Base-by-base conservation (phyloP, 2,113 vertebrate species). In the Hippocampus abdominalis region DNA sequence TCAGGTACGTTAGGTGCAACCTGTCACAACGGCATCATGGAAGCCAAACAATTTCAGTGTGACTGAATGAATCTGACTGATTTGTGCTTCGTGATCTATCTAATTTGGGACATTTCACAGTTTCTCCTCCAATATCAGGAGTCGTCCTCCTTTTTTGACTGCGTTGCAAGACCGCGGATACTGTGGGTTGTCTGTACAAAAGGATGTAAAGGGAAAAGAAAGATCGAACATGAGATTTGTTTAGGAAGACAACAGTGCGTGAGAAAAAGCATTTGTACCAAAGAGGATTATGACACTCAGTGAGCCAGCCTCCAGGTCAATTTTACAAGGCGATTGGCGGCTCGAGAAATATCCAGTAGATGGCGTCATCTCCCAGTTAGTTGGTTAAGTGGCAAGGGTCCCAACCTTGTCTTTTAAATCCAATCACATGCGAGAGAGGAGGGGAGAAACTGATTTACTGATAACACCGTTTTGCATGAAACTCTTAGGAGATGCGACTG, bases 261-360 rank as follows among this genome's bases (percentile, higher is more conserved):
- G 57, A 65, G 39, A 29, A 29, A 49, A 36, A 10, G 32, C 29
- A n/a, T 40, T 62, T 16, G 20, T 67, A 18, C 54, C 25, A 36
- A 71, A 25, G 4, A 73, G 42, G 4, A 44, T 12, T 4, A 42
- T 64, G 44, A 71, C 70, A 27, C 57, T 54, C 53, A 79, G 65
- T 73, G 67, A 72, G 61, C 32, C 36, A 64, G 63, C 59, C 71
- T 73, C 57, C 39, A 54, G 48, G 12, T 66, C 29, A 23, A 11
- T 36, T 8, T 42, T 57, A 5, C 13, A 29, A 32, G 10, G 15
- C 49, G 49, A 32, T 6, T 11, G 29, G 46, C 16, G 20, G 4
- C 70, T 66, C 56, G 32, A 5, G 23, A 69, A 70, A 75, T 54
- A 62, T 71, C 86, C 89, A 87, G 85, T 78, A 89, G 89, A 84